These are phyloP conservation scores for Epizoanthus scotinus DNA, from an alignment of 92 coral and sea anemone species.

Conservation along the genomic window DNA sequence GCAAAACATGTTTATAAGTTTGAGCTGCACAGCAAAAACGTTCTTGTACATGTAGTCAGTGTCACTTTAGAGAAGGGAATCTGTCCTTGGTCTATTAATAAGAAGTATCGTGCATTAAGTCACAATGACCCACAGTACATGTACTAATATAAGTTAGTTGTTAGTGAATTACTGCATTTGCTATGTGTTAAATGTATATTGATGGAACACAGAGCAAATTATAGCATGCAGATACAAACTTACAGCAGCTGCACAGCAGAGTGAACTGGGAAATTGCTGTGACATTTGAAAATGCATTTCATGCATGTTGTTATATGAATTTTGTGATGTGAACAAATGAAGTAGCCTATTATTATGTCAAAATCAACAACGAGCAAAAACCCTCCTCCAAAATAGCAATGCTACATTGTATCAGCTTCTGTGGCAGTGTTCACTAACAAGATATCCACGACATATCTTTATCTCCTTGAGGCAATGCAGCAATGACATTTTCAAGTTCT, in stretches of 20 bases:
- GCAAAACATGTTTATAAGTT: background rate
- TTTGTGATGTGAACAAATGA: background rate
- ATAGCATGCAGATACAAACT: too few relatives aligned
- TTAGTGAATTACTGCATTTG: too few relatives aligned
- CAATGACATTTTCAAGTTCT: constrained; percentile 62
- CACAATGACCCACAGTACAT: background rate
- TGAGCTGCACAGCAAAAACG: background rate
- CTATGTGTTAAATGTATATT: too few relatives aligned
- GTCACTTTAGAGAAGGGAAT: constrained; percentile 13
- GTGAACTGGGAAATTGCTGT: too few relatives aligned
- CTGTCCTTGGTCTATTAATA: constrained; percentile 8
- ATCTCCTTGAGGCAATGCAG: constrained; percentile 63
- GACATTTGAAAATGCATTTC: too few relatives aligned
- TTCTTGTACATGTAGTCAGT: background rate
- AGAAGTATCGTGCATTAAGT: background rate
- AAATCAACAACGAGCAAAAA: constrained; percentile 24
- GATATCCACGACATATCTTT: constrained; percentile 81
- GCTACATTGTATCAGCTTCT: background rate
- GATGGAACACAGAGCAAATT: too few relatives aligned
- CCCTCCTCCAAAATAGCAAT: background rate
- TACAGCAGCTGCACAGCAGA: too few relatives aligned
- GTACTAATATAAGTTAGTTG: too few relatives aligned
- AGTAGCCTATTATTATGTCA: background rate
- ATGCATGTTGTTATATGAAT: too few relatives aligned
- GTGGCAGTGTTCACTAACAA: constrained; percentile 48